These are phyloP conservation scores for Pangasius djambal DNA, from an alignment of 2,797 vertebrate species.

Conservation along the genomic window DNA sequence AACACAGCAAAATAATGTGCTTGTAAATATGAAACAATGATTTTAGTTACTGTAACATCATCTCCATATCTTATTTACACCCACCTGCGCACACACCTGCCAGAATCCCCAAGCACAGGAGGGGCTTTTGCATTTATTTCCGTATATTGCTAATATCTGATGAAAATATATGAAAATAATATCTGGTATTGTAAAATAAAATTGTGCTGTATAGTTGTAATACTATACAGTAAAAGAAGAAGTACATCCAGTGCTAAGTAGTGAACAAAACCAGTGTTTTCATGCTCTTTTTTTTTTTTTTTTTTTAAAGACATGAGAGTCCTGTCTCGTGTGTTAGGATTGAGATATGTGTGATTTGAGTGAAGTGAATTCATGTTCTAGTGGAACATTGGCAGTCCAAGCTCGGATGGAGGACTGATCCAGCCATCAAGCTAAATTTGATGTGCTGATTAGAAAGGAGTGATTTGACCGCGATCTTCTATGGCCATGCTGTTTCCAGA, in stretches of 20 bases:
- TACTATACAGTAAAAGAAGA: background rate
- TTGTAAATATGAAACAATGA: background rate
- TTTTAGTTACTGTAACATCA: background rate
- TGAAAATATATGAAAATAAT: background rate
- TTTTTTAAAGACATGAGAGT: too few species aligned
- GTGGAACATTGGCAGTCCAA: conserved; percentile 46
- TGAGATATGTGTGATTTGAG: conserved; percentile 16
- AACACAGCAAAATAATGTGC: background rate
- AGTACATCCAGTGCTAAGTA: background rate
- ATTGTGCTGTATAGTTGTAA: background rate
- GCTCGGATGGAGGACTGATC: conserved; percentile 55
- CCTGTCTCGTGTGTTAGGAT: background rate
- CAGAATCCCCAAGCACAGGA: background rate
- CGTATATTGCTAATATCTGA: background rate
- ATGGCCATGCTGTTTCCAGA: conserved; percentile 50
- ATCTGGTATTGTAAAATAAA: background rate
- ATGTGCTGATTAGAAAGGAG: conserved; percentile 53
- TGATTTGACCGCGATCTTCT: conserved; percentile 14
- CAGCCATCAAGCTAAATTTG: conserved; percentile 62
- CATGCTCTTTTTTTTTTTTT: background rate
- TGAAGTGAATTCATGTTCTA: conserved; percentile 31
- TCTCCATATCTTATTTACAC: background rate
- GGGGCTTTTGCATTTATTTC: background rate
- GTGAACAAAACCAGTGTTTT: background rate
- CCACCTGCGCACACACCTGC: background rate